These are phyloP conservation scores for Australoheros scitulus DNA, from an alignment of 2,113 vertebrate species.

Conservation along the genomic window DNA sequence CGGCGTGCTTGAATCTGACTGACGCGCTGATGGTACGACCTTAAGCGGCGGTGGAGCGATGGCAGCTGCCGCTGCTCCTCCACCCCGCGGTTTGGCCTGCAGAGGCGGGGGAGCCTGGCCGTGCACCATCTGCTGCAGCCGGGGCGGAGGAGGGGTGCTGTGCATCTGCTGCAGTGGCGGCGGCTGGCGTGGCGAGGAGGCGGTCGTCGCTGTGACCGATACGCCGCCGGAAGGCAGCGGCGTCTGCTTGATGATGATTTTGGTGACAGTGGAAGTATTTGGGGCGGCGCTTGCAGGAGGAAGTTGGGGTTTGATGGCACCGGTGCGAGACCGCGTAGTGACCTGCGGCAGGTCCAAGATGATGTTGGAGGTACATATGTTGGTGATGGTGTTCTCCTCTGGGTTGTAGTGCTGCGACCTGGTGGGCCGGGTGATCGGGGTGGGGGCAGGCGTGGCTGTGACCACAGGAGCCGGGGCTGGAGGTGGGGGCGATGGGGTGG, in stretches of 20 bases:
- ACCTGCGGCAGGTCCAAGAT: conserved; percentile 82
- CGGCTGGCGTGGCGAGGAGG: conserved; percentile 83
- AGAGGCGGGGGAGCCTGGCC: conserved; percentile 77
- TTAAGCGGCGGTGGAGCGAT: conserved; percentile 66
- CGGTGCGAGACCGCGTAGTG: conserved; percentile 78
- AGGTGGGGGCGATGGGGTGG: conserved; percentile 67
- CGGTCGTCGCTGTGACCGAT: conserved; percentile 78
- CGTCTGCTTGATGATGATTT: conserved; percentile 88
- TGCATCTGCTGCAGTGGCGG: conserved; percentile 88
- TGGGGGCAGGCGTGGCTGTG: neutral
- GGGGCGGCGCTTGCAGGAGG: conserved; percentile 53
- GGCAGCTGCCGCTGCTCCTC: conserved; percentile 18
- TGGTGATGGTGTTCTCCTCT: conserved; percentile 84
- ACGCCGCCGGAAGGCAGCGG: conserved; percentile 81
- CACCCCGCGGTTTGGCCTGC: conserved; percentile 78
- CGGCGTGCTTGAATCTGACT: conserved; percentile 60
- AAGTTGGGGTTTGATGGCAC: conserved; percentile 74
- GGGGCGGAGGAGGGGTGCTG: conserved; percentile 79
- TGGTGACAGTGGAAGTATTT: conserved; percentile 78
- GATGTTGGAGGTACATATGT: conserved; percentile 85
- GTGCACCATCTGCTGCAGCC: conserved; percentile 81
- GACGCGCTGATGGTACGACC: conserved; percentile 78
- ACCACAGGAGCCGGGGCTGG: conserved; percentile 29
- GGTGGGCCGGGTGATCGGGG: conserved; percentile 33
- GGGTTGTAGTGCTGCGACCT: conserved; percentile 75